A percentile compares a stretch with the other conserved stretches of the same genome.
phyloP scores from a whole-genome alignment of 2,888 invertebrate species.

The Leptinotarsa tumamoca region DNA sequence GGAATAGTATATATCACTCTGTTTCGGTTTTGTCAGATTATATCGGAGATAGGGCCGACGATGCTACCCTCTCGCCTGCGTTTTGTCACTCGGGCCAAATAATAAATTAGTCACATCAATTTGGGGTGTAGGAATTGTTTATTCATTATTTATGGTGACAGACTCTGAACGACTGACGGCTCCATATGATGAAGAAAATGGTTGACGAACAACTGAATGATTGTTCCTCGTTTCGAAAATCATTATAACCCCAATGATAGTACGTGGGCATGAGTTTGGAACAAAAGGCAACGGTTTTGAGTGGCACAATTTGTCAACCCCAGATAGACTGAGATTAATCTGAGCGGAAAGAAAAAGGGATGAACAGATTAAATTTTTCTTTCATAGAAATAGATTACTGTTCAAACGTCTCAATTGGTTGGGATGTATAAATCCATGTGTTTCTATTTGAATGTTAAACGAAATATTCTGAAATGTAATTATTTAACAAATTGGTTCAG shows the following conservation, averaged over 20 bases:
- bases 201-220: neutral
- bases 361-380: neutral
- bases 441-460: too few relatives aligned
- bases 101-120: slow-evolving; percentile 18
- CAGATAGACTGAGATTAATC: neutral
- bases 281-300: neutral
- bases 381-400: too few relatives aligned
- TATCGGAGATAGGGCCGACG: slow-evolving; percentile 35
- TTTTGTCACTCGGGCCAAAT: slow-evolving; percentile 39
- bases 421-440: too few relatives aligned
- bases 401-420: too few relatives aligned
- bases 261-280: neutral
- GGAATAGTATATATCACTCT: slow-evolving; percentile 39
- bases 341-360: slow-evolving; percentile 1
- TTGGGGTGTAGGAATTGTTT: slow-evolving; percentile 18
- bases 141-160: slow-evolving; percentile 19
- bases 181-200: slow-evolving; percentile 15
- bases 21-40: slow-evolving; percentile 43
- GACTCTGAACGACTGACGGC: slow-evolving; percentile 10
- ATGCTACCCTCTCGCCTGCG: slow-evolving; percentile 37
- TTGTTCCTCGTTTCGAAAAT: neutral
- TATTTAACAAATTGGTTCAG: too few relatives aligned
- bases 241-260: neutral
- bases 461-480: too few relatives aligned
- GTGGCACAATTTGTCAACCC: slow-evolving; percentile 1